Percentiles rank a stretch among this genome's conserved stretches.
Evolutionary conservation across 2,113 vertebrate genomes (phyloP).

Genomic region (Raja brachyura): DNA sequence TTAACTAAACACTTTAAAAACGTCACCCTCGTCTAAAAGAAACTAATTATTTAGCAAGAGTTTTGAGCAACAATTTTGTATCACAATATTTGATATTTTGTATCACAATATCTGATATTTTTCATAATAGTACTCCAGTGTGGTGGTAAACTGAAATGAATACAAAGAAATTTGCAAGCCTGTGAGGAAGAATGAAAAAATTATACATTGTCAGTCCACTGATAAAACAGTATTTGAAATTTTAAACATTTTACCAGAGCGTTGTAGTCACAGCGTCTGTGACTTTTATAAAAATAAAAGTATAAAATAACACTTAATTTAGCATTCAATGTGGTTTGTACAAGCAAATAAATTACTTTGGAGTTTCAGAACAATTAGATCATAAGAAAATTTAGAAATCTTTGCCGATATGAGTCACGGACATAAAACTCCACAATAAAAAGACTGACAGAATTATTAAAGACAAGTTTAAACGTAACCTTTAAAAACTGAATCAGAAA

Average conservation of each 20-base stretch:
- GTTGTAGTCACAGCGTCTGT: background rate
- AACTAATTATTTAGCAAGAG: background rate
- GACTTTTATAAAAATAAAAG: background rate
- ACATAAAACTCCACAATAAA: background rate
- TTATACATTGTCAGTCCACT: background rate
- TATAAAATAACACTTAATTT: background rate
- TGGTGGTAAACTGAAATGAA: no score
- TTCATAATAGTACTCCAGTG: background rate
- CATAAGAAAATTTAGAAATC: conserved; percentile 6
- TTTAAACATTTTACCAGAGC: background rate
- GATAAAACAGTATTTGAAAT: background rate
- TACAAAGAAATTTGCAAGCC: background rate
- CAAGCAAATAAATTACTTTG: background rate
- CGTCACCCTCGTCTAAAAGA: background rate
- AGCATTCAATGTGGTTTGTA: background rate
- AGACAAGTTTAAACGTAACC: conserved; percentile 17
- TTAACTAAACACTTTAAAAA: background rate
- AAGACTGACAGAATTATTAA: background rate
- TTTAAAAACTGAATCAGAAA: conserved; percentile 9
- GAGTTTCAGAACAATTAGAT: background rate
- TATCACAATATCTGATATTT: background rate
- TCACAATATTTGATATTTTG: background rate
- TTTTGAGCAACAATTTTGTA: background rate
- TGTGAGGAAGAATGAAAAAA: background rate
- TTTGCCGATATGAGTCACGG: background rate